Evolutionary conservation across 2,797 vertebrate genomes (phyloP), one percentile per base, ranked within the genome.

Genomic region (Danio albolineatus): DNA sequence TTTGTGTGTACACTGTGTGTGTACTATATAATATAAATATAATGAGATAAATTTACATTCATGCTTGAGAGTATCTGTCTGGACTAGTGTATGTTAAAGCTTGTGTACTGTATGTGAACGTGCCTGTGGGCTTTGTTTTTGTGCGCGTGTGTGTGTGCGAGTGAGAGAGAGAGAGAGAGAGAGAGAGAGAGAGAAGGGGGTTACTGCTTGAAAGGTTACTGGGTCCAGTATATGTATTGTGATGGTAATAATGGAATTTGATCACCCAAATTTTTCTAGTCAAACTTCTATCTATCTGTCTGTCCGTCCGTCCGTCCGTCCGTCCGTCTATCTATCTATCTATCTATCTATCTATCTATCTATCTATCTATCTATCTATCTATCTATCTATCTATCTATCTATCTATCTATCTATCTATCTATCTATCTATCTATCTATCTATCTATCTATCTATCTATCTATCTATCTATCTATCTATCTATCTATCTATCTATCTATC

Each of bases 81-180:
- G 66, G 53, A 71, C 61, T 65, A 60, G 60, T 80, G 38, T 49
- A 21, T 79, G 36, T 49, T 57, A 66, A n/a, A 67, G 39, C 28
- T 56, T 81, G 53, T 70, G 66, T 56, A 59, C 28, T 28, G 3
- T 28, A 28, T 71, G 17, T 43, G n/a, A n/a, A 38, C 64, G 65
- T 53, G 21, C 43, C 46, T 60, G 64, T 56, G 19, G 28, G 7
- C 28, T 28, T 28, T 28, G 28, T 28, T 28, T 28, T 1, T 28
- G 44, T 59, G 14, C 49, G 17, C 53, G 16, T 13, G 16, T 3
- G 7, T 41, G n/a, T 49, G 65, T 19, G 10, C n/a, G n/a, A 4
- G 43, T 21, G 41, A 5, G 38, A 16, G 7, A 4, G 44, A 46
- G 5, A 21, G 44, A 49, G 12, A 57, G 2, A 57, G 12, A 56